These are phyloP conservation scores for Idaea aversata DNA, from an alignment of 2,888 invertebrate genomes.

Conservation along the genomic window DNA sequence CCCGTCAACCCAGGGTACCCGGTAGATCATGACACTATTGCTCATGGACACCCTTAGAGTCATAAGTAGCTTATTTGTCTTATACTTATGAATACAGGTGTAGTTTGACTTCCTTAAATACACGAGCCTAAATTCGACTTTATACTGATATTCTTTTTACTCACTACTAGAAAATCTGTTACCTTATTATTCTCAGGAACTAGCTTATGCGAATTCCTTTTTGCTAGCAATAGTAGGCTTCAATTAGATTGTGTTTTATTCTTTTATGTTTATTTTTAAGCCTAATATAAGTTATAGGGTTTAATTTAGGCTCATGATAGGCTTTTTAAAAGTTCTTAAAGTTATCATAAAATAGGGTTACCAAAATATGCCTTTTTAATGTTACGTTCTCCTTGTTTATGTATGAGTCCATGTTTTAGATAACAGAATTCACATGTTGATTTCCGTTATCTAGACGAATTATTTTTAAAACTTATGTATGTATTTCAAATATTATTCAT, in stretches of 20 bases:
- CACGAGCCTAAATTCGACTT: neutral
- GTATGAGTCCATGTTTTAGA: neutral
- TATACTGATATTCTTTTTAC: neutral
- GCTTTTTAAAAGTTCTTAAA: neutral
- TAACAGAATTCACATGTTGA: neutral
- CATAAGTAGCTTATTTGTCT: neutral
- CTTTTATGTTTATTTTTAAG: neutral
- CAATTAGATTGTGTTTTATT: neutral
- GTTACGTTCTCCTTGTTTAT: neutral
- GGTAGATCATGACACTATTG: slow-evolving; percentile 53
- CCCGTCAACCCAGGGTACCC: slow-evolving; percentile 43
- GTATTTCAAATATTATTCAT: neutral
- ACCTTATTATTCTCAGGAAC: neutral
- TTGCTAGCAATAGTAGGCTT: neutral
- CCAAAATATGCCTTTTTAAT: neutral
- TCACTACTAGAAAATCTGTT: neutral
- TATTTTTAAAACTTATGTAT: neutral
- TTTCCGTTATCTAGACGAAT: neutral
- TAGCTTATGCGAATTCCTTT: neutral
- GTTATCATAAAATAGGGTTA: neutral
- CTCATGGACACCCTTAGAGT: slow-evolving; percentile 10
- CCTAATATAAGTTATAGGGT: neutral
- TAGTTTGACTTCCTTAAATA: neutral
- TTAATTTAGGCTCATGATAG: neutral
- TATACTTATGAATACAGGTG: neutral